Conservation (phyloP, 2,113 vertebrate genomes). For the Hylia prasina region DNA sequence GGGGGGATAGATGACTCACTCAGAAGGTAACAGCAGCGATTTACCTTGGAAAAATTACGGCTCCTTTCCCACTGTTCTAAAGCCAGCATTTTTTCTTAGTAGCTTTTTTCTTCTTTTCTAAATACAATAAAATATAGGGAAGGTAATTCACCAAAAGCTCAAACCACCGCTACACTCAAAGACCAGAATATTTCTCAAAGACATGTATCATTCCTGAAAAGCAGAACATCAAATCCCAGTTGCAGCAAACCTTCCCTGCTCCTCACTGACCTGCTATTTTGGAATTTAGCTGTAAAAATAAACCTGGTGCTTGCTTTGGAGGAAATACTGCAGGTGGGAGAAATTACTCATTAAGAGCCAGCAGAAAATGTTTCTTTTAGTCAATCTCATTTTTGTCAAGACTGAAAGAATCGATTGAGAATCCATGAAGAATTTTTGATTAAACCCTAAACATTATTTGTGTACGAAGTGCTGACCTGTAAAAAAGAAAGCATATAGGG, state of each 20-base stretch:
- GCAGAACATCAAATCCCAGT: not conserved
- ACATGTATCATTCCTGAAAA: not conserved
- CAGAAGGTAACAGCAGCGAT: not conserved
- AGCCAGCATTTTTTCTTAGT: not conserved
- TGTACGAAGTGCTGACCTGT: not conserved
- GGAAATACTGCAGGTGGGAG: not conserved
- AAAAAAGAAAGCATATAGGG: not conserved
- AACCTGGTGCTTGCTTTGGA: not conserved
- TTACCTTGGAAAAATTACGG: not conserved
- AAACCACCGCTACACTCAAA: not conserved
- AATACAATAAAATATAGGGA: not conserved
- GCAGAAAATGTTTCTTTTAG: not conserved
- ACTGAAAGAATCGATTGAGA: not conserved
- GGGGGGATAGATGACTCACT: not conserved
- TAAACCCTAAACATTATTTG: not conserved
- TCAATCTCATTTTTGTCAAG: not conserved
- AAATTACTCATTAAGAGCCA: not conserved
- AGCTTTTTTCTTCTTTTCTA: not conserved
- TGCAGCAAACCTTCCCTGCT: not conserved
- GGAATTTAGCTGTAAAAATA: slow-evolving; percentile 5
- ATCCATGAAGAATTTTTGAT: not conserved
- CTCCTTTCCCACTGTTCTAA: not conserved
- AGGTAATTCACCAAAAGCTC: not conserved
- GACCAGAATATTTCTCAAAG: not conserved
- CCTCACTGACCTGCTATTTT: not conserved